Evolutionary conservation across 2,113 vertebrate species (phyloP), one percentile per base, ranked within the genome.

Genomic region (Rhinolophus ferrumequinum): DNA sequence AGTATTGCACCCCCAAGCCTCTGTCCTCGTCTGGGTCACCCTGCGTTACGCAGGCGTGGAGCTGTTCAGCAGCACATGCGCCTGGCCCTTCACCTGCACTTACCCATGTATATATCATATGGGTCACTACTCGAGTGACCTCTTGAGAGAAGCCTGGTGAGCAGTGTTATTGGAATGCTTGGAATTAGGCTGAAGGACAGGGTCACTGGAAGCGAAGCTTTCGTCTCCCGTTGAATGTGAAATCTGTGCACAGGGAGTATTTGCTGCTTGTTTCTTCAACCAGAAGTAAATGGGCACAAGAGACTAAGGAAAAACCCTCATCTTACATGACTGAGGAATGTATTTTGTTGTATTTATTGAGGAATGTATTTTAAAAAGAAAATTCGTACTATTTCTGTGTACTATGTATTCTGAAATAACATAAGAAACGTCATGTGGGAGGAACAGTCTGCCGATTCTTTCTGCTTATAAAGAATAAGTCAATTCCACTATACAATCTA

Each of bases 11-110:
- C 64, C 58, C 38, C 0, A 4, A 13, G 41, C 38, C 38, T 52
- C 19, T 38, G 64, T 35, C 44, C 38, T 84, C 83, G 7, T n/a
- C 75, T 21, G 66, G 26, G 1, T 72, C 4, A 3, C 16, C 19
- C 2, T 6, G 28, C 11, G 28, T 5, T 22, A 16, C 58, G 15
- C 7, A 0, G 41, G 28, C 44, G 1, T 14, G 15, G n/a, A 58
- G 35, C 54, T 22, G 15, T 22, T n/a, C 24, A 8, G 13, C 47
- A 33, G 58, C 87, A 12, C 2, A 0, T 1, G 41, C 0, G 12
- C 26, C 58, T 73, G 54, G 33, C 88, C 38, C 38, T 70, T 82
- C 52, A 3, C 56, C 35, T 28, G 15, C 4, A 67, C 67, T 33
- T 19, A 30, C 73, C 62, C 28, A 0, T 11, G 0, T 24, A 60